Conservation (phyloP, 2,797 vertebrate genomes). For the Paramormyrops hopkinsi region DNA sequence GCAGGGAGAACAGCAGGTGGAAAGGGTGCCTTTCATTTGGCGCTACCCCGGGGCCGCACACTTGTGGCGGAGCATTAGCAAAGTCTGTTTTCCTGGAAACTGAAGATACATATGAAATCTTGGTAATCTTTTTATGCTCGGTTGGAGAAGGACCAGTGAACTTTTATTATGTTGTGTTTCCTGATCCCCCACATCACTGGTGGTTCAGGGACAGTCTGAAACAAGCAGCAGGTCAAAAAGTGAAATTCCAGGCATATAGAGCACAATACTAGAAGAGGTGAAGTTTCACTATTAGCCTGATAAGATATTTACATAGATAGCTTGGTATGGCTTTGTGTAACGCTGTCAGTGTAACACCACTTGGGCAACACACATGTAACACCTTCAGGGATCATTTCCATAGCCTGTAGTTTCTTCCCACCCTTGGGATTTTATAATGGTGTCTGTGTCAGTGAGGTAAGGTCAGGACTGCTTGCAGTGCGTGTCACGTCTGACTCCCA, state of each 20-base stretch:
- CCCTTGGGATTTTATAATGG: background rate
- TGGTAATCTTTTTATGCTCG: constrained; percentile 42
- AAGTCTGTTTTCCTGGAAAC: constrained; percentile 37
- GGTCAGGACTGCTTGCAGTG: background rate
- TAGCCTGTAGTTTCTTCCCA: background rate
- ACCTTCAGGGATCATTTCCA: background rate
- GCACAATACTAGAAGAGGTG: constrained; percentile 34
- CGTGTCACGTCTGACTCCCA: background rate
- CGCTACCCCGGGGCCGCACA: background rate
- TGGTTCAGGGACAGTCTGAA: constrained; percentile 34
- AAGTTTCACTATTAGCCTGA: constrained; percentile 43
- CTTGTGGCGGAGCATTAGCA: constrained; percentile 23
- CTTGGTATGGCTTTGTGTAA: background rate
- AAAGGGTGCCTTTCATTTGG: background rate
- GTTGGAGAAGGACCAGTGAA: constrained; percentile 52
- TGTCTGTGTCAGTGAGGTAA: background rate
- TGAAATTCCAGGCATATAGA: constrained; percentile 42
- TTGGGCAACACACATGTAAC: background rate
- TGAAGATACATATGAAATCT: constrained; percentile 39
- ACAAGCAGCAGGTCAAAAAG: constrained; percentile 29
- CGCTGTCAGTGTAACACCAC: background rate
- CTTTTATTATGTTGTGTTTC: constrained; percentile 48
- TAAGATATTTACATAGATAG: constrained; percentile 32
- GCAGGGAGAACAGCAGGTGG: background rate
- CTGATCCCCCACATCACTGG: constrained; percentile 25